Percentiles rank a stretch among this genome's conserved stretches.
Conservation (phyloP, 2,888 invertebrate genomes). For the Folsomia candida region DNA sequence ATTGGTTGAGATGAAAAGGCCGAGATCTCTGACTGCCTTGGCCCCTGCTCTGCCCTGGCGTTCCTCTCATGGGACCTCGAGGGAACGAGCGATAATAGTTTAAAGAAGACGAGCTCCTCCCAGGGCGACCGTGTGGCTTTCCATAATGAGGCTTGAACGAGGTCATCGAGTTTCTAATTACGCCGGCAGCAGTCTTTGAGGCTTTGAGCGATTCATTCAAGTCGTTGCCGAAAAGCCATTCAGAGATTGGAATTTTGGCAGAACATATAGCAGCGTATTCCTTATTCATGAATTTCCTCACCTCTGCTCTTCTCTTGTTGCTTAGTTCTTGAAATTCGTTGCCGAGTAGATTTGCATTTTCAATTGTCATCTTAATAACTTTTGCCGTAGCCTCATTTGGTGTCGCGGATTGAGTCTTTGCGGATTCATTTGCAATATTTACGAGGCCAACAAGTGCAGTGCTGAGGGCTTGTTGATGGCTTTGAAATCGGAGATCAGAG, state of each 20-base stretch:
- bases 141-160: neutral
- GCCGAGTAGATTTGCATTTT: slow-evolving; percentile 1
- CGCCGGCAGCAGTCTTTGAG: neutral
- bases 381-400: neutral
- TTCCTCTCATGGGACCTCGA: neutral
- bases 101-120: neutral
- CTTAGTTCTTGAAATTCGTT: slow-evolving; percentile 3
- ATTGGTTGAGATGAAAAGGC: too few species aligned
- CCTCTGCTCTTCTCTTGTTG: neutral
- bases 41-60: too few species aligned
- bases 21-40: too few species aligned
- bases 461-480: neutral
- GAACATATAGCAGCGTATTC: slow-evolving; percentile 3
- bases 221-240: slow-evolving; percentile 18
- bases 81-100: neutral
- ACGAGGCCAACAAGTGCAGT: neutral
- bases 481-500: neutral
- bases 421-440: neutral
- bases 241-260: neutral
- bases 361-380: neutral
- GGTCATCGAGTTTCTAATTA: neutral
- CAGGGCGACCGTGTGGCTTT: neutral
- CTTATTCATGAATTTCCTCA: slow-evolving; percentile 5
- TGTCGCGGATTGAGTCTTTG: neutral
- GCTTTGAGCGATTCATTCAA: slow-evolving; percentile 7